phyloP scores from a whole-genome alignment of 2,797 vertebrate species.

The Cephalopachus bancanus region DNA sequence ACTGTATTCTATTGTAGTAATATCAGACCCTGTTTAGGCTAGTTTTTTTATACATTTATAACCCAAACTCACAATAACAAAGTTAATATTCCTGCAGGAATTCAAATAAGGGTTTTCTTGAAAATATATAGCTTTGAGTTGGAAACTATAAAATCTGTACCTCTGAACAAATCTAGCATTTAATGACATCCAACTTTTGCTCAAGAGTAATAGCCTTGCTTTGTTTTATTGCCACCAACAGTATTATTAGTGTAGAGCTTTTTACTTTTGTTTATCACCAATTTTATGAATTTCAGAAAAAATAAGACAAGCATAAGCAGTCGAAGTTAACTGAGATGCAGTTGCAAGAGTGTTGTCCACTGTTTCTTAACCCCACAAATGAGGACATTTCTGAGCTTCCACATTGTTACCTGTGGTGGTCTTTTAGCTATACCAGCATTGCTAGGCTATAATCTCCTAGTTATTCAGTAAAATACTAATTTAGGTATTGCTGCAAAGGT shows the following conservation, averaged over 20 bases:
- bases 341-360: accelerated
- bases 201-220: not conserved
- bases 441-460: too few species aligned
- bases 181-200: slow-evolving; percentile 40
- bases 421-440: not conserved
- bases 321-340: not conserved
- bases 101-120: not conserved
- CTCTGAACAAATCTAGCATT: slow-evolving; percentile 23
- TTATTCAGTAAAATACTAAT: not conserved
- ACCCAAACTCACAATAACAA: not conserved
- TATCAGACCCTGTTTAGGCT: not conserved
- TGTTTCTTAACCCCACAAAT: too few species aligned
- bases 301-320: not conserved
- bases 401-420: not conserved
- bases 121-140: not conserved
- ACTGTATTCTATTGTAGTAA: not conserved
- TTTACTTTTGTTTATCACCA: not conserved
- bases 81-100: not conserved
- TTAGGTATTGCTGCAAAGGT: not conserved
- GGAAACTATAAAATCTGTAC: not conserved
- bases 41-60: not conserved
- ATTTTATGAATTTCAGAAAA: slow-evolving; percentile 34
- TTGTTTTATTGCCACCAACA: slow-evolving; percentile 3
- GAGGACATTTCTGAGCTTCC: not conserved
- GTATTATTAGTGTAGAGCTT: not conserved